phyloP scores from a whole-genome alignment of 1,140 invertebrate species.

The Schlechtendalia chinensis region DNA sequence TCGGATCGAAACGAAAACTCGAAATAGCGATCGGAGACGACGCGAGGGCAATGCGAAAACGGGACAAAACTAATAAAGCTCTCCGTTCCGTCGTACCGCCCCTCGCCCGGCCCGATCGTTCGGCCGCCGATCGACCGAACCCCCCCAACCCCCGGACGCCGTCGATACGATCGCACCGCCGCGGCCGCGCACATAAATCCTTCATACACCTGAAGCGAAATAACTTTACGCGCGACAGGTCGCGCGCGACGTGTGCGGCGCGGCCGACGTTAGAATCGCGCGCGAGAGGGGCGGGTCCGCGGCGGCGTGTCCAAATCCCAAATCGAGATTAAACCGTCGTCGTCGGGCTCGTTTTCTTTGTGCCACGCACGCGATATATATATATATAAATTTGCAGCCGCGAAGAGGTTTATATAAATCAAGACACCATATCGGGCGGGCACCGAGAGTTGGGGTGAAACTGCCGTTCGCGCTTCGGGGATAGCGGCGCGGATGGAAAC shows the following conservation, averaged over 20 bases:
- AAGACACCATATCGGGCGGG: constrained; percentile 22
- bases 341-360: constrained; percentile 23
- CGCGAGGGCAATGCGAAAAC: not conserved
- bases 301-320: constrained; percentile 43
- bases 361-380: not conserved
- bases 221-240: constrained; percentile 23
- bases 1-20: constrained; percentile 30
- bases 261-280: not conserved
- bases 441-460: constrained; percentile 6
- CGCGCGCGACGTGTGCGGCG: not conserved
- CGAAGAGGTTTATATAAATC: constrained; percentile 49
- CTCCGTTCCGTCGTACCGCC: not conserved
- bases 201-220: constrained; percentile 47
- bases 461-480: not conserved
- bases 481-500: not conserved
- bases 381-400: not conserved
- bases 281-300: not conserved
- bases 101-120: not conserved
- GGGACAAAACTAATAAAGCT: constrained; percentile 39
- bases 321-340: constrained; percentile 46
- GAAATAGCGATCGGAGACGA: not conserved
- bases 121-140: constrained; percentile 2
- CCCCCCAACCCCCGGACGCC: not conserved
- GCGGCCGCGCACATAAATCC: constrained; percentile 27
- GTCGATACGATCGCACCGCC: constrained; percentile 20